Evolutionary conservation across 2,797 vertebrate genomes (phyloP).

Genomic region (Takifugu rubripes): DNA sequence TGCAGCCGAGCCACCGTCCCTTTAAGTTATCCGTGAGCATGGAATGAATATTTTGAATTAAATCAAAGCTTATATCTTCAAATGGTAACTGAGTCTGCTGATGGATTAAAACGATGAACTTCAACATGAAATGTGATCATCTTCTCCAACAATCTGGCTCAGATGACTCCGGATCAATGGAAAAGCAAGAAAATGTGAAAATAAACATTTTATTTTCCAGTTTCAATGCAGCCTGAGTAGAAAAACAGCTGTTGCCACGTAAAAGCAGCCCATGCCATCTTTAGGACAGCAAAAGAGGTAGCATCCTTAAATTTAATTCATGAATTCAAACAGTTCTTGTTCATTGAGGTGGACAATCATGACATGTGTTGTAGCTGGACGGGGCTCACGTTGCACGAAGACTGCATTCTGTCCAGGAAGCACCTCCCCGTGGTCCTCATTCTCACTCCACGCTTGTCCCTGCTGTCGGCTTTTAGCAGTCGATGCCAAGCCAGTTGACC

Average conservation of each 20-base stretch:
- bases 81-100: background rate
- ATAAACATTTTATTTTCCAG: background rate
- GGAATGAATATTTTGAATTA: background rate
- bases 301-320: slow-evolving; percentile 13
- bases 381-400: slow-evolving; percentile 70
- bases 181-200: slow-evolving; percentile 12
- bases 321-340: slow-evolving; percentile 14
- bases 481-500: slow-evolving; percentile 44
- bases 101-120: slow-evolving; percentile 27
- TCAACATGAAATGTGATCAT: slow-evolving; percentile 13
- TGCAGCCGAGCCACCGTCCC: slow-evolving; percentile 2
- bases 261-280: slow-evolving; percentile 44
- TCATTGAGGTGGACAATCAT: slow-evolving; percentile 22
- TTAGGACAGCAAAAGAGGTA: slow-evolving; percentile 9
- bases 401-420: slow-evolving; percentile 54
- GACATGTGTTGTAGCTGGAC: slow-evolving; percentile 33
- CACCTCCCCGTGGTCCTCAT: slow-evolving; percentile 38
- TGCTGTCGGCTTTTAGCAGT: slow-evolving; percentile 43
- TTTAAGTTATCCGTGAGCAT: background rate
- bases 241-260: slow-evolving; percentile 11
- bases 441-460: slow-evolving; percentile 40
- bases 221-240: slow-evolving; percentile 39
- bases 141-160: slow-evolving; percentile 10
- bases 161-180: background rate
- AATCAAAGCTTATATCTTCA: slow-evolving; percentile 1